A percentile compares a stretch with the other conserved stretches of the same genome.
Conservation (phyloP, 2,113 vertebrate genomes). For the Tylochromis polylepis region DNA sequence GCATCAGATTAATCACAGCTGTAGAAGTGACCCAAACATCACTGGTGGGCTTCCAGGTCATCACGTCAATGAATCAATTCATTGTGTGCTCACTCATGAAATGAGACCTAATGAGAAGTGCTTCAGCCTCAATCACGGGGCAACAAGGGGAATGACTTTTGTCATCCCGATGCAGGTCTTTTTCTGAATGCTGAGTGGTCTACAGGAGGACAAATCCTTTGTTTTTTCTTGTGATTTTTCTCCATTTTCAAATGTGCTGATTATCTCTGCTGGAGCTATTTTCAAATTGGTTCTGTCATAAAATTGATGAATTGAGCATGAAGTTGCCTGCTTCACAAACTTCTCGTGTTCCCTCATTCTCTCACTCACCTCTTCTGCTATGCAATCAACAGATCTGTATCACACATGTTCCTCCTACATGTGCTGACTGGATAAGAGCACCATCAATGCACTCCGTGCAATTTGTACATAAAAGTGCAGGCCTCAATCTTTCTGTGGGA, state of each 20-base stretch:
- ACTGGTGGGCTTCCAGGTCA: slow-evolving; percentile 47
- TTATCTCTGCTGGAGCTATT: slow-evolving; percentile 4
- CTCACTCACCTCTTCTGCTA: neutral
- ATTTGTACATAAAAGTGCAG: slow-evolving; percentile 34
- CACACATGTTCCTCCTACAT: slow-evolving; percentile 4
- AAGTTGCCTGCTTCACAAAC: slow-evolving; percentile 11
- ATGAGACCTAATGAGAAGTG: slow-evolving; percentile 57
- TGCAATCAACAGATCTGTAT: slow-evolving; percentile 28
- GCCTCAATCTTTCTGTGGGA: slow-evolving; percentile 15
- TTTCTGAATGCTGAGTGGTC: neutral
- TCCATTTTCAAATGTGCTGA: neutral
- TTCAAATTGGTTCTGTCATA: neutral
- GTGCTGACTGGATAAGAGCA: slow-evolving; percentile 31
- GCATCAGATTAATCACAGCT: slow-evolving; percentile 55
- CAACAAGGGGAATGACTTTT: slow-evolving; percentile 30
- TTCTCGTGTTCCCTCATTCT: neutral
- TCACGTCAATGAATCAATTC: slow-evolving; percentile 52
- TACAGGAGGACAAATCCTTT: neutral
- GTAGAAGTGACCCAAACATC: slow-evolving; percentile 25
- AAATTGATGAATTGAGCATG: neutral
- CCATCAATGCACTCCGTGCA: neutral
- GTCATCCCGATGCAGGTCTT: slow-evolving; percentile 5
- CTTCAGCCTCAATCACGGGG: slow-evolving; percentile 37
- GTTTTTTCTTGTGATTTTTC: neutral
- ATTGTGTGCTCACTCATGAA: slow-evolving; percentile 54